Percentiles rank a stretch among this genome's conserved stretches.
Conservation (phyloP, 1,140 invertebrate species). For the Bombus confusus region DNA sequence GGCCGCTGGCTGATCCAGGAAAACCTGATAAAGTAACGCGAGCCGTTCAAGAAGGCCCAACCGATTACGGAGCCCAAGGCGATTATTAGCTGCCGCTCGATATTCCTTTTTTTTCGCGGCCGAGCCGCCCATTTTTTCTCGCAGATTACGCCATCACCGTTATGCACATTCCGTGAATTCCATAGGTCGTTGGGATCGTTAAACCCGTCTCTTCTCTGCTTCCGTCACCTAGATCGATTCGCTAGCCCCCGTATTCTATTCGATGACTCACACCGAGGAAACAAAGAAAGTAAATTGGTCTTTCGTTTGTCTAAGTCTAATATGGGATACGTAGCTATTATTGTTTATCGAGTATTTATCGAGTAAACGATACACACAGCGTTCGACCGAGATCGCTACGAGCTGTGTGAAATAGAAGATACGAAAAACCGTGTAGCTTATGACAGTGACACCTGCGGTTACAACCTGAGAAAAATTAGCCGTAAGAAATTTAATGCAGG, state of each 20-base stretch:
- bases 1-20: neutral
- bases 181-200: conserved; percentile 55
- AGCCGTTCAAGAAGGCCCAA: conserved; percentile 28
- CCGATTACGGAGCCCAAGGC: conserved; percentile 3
- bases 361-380: too few species aligned
- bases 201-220: conserved; percentile 30
- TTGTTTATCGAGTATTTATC: too few species aligned
- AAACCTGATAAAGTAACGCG: conserved; percentile 39
- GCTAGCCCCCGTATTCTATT: neutral
- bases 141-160: conserved; percentile 63
- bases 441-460: conserved; percentile 18
- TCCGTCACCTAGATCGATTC: neutral
- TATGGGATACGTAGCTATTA: too few species aligned
- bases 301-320: too few species aligned
- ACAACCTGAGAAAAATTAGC: neutral
- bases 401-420: neutral
- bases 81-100: conserved; percentile 45
- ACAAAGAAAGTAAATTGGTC: neutral
- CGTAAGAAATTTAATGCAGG: conserved; percentile 12
- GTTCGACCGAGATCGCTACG: too few species aligned
- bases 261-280: neutral
- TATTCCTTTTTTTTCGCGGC: conserved; percentile 8
- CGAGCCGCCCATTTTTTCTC: conserved; percentile 53
- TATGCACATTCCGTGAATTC: conserved; percentile 67
- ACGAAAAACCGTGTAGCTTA: neutral